These are phyloP conservation scores for Gymnocypris eckloni DNA, from an alignment of 2,797 vertebrate species.

Conservation along the genomic window DNA sequence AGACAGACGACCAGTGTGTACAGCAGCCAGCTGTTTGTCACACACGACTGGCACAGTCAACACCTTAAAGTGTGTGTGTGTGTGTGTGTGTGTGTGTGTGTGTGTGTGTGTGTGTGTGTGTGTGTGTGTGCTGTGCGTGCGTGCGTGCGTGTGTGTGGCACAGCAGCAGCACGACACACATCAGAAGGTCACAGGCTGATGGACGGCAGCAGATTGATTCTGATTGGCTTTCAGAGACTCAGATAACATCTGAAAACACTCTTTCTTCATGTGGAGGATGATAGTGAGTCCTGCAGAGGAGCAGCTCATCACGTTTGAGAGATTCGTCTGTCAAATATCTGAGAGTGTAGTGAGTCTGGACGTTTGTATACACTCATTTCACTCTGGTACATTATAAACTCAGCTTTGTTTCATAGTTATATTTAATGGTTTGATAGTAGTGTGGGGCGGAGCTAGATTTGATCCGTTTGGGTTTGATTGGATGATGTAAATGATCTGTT, in stretches of 20 bases:
- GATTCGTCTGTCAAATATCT: neutral
- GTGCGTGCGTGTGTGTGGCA: neutral
- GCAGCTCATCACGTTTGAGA: neutral
- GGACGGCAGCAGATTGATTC: neutral
- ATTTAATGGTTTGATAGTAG: neutral
- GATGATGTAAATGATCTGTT: neutral
- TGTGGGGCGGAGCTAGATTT: neutral
- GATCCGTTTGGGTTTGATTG: neutral
- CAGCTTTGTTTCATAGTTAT: neutral
- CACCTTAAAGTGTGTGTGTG: slow-evolving; percentile 23
- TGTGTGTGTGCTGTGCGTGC: too few species aligned
- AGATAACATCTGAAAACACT: neutral
- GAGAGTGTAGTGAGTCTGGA: neutral
- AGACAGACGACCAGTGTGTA: slow-evolving; percentile 55
- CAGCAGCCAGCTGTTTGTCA: slow-evolving; percentile 66
- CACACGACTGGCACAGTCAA: neutral
- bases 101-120: too few species aligned
- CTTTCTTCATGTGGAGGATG: neutral
- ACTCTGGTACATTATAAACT: too few species aligned
- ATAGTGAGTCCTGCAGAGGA: neutral
- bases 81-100: neutral
- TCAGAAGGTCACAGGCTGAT: neutral
- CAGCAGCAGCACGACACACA: neutral
- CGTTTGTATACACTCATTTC: neutral
- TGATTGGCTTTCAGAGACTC: slow-evolving; percentile 8